Percentiles rank a stretch among this genome's conserved stretches.
phyloP scores from a whole-genome alignment of 1,140 invertebrate species.

The Hesperophylax magnus region DNA sequence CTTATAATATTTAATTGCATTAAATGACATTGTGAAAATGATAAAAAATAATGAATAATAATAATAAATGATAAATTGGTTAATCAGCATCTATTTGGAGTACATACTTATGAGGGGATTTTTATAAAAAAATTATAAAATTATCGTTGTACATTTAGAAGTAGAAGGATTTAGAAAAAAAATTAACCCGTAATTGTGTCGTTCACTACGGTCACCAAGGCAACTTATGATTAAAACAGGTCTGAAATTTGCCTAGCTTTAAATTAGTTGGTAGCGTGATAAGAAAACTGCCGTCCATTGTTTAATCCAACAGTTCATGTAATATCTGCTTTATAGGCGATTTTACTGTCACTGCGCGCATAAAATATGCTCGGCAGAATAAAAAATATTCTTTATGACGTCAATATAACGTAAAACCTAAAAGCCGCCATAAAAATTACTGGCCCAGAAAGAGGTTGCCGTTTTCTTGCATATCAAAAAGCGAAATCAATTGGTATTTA shows the following conservation, averaged over 20 bases:
- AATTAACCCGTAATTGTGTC: no score
- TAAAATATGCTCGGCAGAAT: slow-evolving; percentile 54
- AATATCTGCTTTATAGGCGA: slow-evolving; percentile 54
- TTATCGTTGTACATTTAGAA: no score
- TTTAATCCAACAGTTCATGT: slow-evolving; percentile 45
- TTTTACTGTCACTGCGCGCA: slow-evolving; percentile 53
- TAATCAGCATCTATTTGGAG: no score
- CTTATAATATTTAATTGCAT: no score
- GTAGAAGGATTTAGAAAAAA: no score
- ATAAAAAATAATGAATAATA: no score
- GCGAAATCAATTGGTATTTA: slow-evolving; percentile 1
- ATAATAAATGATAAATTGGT: no score
- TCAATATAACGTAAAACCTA: slow-evolving; percentile 45
- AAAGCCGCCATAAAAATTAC: slow-evolving; percentile 39
- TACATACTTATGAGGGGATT: no score
- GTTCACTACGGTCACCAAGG: no score
- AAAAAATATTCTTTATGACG: slow-evolving; percentile 54
- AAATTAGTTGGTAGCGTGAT: slow-evolving; percentile 21
- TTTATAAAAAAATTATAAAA: no score
- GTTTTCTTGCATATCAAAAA: slow-evolving; percentile 30
- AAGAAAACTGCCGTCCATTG: slow-evolving; percentile 18
- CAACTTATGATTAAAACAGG: no score
- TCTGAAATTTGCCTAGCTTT: not conserved
- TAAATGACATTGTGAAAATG: no score
- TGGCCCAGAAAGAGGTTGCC: slow-evolving; percentile 30